These are phyloP conservation scores for Dynastes maya DNA, from an alignment of 2,888 invertebrate species.

Conservation along the genomic window DNA sequence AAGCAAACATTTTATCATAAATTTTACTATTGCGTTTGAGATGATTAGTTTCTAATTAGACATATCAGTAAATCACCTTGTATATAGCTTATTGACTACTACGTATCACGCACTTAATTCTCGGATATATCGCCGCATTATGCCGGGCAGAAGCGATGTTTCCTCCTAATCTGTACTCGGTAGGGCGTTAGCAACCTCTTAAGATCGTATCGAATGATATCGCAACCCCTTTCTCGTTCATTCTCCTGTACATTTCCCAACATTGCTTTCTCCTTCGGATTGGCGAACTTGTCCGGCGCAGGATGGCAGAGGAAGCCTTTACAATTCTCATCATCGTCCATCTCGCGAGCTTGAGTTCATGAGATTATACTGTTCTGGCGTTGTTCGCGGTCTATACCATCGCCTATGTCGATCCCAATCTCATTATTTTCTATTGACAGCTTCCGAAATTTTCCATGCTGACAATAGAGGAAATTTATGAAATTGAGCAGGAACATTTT, in stretches of 20 bases:
- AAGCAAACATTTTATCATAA: too few relatives aligned
- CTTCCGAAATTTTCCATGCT: conserved; percentile 25
- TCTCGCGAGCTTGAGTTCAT: conserved; percentile 1
- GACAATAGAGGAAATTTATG: not conserved
- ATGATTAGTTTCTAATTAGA: too few relatives aligned
- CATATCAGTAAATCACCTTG: too few relatives aligned
- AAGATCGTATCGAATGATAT: conserved; percentile 81
- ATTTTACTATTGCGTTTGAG: too few relatives aligned
- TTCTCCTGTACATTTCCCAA: conserved; percentile 79
- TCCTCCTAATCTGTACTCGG: conserved; percentile 78
- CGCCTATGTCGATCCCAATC: not conserved
- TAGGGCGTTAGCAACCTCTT: conserved; percentile 83
- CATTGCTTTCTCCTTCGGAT: conserved; percentile 72
- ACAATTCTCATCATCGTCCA: not conserved
- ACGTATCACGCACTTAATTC: conserved; percentile 43
- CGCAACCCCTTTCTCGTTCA: conserved; percentile 79
- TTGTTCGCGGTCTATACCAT: not conserved
- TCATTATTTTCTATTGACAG: too few relatives aligned
- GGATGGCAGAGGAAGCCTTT: not conserved
- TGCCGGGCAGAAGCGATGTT: conserved; percentile 50
- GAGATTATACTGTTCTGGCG: too few relatives aligned
- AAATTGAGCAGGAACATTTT: too few relatives aligned
- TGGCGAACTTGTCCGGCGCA: conserved; percentile 57
- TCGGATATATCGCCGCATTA: conserved; percentile 52
- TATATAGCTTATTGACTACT: too few relatives aligned